Evolutionary conservation across 2,797 vertebrate species (phyloP).

Genomic region (Periparus ater): DNA sequence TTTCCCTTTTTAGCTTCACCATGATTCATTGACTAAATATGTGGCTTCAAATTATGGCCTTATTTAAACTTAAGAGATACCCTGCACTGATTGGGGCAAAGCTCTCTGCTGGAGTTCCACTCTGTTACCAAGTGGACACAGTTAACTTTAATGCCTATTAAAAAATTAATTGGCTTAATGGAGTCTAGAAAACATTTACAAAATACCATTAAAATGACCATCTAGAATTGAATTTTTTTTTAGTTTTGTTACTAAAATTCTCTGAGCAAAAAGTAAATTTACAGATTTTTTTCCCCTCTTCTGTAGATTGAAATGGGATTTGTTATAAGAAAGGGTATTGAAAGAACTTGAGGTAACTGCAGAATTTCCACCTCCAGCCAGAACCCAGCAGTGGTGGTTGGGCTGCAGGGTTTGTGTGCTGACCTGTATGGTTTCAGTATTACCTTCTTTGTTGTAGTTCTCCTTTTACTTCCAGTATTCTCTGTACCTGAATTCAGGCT

Average conservation of each 20-base stretch:
- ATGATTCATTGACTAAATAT: slow-evolving; percentile 77
- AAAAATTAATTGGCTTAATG: background rate
- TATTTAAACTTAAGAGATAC: slow-evolving; percentile 67
- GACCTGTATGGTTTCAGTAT: background rate
- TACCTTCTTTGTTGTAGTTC: slow-evolving; percentile 5
- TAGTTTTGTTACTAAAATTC: background rate
- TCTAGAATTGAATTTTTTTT: background rate
- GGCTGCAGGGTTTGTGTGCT: background rate
- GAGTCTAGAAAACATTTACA: background rate
- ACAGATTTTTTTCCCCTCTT: background rate
- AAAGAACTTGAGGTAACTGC: background rate
- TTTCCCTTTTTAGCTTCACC: slow-evolving; percentile 67
- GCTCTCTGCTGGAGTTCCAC: background rate
- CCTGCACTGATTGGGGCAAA: background rate
- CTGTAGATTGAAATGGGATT: background rate
- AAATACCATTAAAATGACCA: background rate
- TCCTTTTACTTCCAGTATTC: background rate
- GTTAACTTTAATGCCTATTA: background rate
- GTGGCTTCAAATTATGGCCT: slow-evolving; percentile 75
- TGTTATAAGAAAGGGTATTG: background rate
- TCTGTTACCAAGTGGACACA: background rate
- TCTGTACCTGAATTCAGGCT: background rate
- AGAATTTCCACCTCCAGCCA: background rate
- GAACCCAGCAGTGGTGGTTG: background rate
- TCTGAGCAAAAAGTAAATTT: background rate